Conservation (phyloP, 1,140 invertebrate genomes). For the Drosophila pallidifrons region DNA sequence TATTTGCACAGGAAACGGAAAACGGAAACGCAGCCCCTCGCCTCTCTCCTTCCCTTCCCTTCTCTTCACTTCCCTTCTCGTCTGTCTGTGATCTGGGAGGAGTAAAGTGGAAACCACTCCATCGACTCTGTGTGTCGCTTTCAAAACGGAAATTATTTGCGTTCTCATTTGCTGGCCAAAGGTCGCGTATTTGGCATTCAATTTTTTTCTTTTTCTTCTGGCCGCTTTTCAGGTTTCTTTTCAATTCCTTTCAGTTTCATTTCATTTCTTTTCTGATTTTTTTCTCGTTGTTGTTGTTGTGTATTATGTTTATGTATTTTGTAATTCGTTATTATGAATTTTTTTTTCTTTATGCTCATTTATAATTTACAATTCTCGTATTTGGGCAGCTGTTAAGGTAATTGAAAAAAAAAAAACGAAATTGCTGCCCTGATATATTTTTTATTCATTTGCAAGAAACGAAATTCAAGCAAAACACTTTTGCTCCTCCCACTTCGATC, state of each 20-base stretch:
- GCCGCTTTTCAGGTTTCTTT: constrained; percentile 24
- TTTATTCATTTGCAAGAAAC: constrained; percentile 5
- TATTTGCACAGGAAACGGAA: constrained; percentile 52
- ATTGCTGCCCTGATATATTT: constrained; percentile 28
- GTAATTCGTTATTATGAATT: constrained; percentile 28
- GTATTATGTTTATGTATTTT: constrained; percentile 14
- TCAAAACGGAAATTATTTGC: constrained; percentile 54
- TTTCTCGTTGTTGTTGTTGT: not conserved
- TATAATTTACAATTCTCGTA: constrained; percentile 36
- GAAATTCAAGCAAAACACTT: not conserved
- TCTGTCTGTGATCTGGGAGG: not conserved
- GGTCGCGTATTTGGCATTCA: constrained; percentile 29
- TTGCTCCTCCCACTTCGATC: not conserved
- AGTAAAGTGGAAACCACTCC: not conserved
- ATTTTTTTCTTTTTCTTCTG: constrained; percentile 11
- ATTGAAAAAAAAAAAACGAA: constrained; percentile 41
- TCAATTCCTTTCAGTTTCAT: constrained; percentile 19
- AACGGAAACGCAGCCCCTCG: constrained; percentile 26
- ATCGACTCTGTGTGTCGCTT: constrained; percentile 35
- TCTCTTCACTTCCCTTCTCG: too few species aligned
- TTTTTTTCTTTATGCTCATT: constrained; percentile 16
- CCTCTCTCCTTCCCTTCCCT: too few species aligned
- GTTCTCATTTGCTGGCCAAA: constrained; percentile 46
- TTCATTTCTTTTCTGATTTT: constrained; percentile 7
- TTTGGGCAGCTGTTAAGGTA: constrained; percentile 39